Base-by-base conservation (phyloP, 2,113 vertebrate species). In the Lota lota region DNA sequence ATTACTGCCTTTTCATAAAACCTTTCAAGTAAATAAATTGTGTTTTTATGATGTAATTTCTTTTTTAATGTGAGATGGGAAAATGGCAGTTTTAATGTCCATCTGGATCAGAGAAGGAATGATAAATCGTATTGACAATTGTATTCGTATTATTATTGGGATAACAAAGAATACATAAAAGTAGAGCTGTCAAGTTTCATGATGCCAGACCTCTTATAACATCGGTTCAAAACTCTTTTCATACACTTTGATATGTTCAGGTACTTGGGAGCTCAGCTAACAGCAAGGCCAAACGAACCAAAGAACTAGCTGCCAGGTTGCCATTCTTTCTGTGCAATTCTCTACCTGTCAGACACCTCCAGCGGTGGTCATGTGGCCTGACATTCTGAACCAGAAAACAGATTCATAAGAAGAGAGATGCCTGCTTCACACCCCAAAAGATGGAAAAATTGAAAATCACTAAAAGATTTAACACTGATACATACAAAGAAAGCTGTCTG, bases 251-350 rank as follows among this genome's bases (percentile, higher is more conserved):
- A 15, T 21, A 36, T 59, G 64, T 66, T 69, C 20, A 70, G 57
- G 53, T 24, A 5, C 28, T 33, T 1, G 4, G 51, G 40, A 57
- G 16, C 2, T 67, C 22, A 53, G 56, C 68, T 68, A 64, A 21
- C n/a, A 64, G 50, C 1, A 1, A 72, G 56, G 63, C 67, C 56
- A 69, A 69, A 28, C 24, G 54, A 66, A 63, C 19, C 11, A 16
- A 2, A 54, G 6, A 60, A 8, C 17, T 22, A n/a, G 11, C 12
- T 53, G 65, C 47, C 59, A 75, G 56, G 56, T 24, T 63, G 17
- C 63, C 51, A 60, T 61, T 66, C 64, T 60, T 61, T 66, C 66
- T 63, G 51, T 63, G 73, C 12, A 68, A 71, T 66, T 66, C 6
- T 57, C 19, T 24, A 28, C 36, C 65, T 76, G 66, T 71, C 73